Evolutionary conservation across 2,888 invertebrate species (phyloP), one percentile per base, ranked within the genome.

Genomic region (Ichneumoninae sp.): DNA sequence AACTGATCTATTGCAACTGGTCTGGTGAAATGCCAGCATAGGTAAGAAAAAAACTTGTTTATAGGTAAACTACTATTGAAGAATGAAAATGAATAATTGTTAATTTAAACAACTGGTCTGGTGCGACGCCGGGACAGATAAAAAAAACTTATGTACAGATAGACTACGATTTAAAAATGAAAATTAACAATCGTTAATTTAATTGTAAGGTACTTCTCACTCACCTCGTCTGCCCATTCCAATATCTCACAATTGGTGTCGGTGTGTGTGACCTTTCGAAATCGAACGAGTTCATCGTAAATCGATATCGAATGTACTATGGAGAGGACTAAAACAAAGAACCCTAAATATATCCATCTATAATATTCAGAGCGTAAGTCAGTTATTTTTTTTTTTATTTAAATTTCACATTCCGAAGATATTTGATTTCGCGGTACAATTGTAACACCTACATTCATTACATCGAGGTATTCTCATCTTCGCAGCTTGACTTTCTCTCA

Each of bases 391-490:
- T n/a, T 44, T 70, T 78, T 70, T 69, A 69, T 85, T 79, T 50
- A 85, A 71, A 85, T 77, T 85, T 85, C 74, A 82, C 87, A 83
- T 81, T 76, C 47, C 77, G 60, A 78, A 78, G 80, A 77, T 83
- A 85, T 85, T 87, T 83, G 82, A 85, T 85, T 86, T 83, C 71
- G 66, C 73, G 77, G 75, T 81, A 85, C 71, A 78, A 76, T 78
- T 70, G 82, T 79, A 82, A 71, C 75, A 73, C 75, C 80, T 77
- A 84, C 74, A 81, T 69, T 83, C 78, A 71, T 83, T 71, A 74
- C 73, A 80, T 79, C 75, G 81, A 75, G 44, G 63, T 78, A 77
- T 57, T 40, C 76, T 66, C 68, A 73, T 73, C n/a, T 19, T 7
- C 63, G n/a, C 36, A 52, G 22, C 44, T 50, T 50, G 44, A 50